phyloP scores from a whole-genome alignment of 2,888 invertebrate genomes.

The Brachynemurus nebulosus region DNA sequence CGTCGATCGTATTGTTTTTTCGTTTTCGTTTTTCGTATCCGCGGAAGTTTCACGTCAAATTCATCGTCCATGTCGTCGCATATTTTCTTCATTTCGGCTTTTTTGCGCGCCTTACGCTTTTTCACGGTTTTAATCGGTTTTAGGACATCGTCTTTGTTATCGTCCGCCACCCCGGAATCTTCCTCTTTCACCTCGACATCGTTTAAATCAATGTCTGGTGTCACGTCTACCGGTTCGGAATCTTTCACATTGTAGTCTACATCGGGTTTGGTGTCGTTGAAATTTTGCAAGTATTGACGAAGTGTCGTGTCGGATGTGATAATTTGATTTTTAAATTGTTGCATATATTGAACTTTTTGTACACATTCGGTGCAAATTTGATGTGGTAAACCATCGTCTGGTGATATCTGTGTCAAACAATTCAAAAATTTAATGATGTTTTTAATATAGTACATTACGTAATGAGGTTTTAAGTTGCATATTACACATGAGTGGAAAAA shows the following conservation, averaged over 20 bases:
- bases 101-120: not conserved
- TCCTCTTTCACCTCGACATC: constrained; percentile 1
- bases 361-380: constrained; percentile 4
- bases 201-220: constrained; percentile 3
- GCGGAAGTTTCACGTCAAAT: not conserved
- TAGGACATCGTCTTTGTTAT: not conserved
- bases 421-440: not conserved
- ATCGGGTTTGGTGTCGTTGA: not conserved
- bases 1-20: not conserved
- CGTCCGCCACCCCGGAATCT: not conserved
- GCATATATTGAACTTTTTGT: constrained; percentile 2
- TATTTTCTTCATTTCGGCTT: not conserved
- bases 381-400: not conserved
- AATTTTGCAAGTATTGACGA: constrained; percentile 1
- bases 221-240: constrained; percentile 1
- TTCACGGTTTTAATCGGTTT: not conserved
- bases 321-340: constrained; percentile 2
- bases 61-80: not conserved
- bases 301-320: not conserved
- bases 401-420: not conserved
- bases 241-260: not conserved
- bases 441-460: too few relatives aligned
- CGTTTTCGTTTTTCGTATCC: not conserved
- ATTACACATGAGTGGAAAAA: too few relatives aligned
- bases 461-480: too few relatives aligned